Base-by-base conservation (phyloP, 1,140 invertebrate genomes). In the Pogonognathellus flavescens region DNA sequence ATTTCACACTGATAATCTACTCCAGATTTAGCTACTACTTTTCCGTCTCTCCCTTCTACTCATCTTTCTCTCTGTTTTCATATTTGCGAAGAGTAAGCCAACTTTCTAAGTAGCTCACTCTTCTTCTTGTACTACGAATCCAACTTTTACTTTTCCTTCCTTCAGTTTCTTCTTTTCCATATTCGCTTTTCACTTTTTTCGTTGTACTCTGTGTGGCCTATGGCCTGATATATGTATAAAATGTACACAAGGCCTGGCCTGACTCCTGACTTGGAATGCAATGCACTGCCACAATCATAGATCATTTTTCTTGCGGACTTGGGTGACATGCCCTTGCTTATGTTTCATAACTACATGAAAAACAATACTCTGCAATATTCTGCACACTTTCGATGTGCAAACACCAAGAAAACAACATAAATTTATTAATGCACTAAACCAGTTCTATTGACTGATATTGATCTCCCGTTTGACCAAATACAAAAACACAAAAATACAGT, bases 1-100 rank as follows among this genome's bases (percentile, higher is more conserved):
- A 84, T 84, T 84, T 84, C 83, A 70, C 31, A 72, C 59, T 72
- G 60, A 72, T 84, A 84, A 84, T 84, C 83, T 84, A 72, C 60
- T 72, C 62, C 60, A 53, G 60, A 84, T 84, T 76, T 84, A 72
- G 55, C 82, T 18, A 55, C 22, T 31, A 49, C 76, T 16, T 80
- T 55, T 31, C 49, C 76, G 8, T 80, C 76, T 52, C 8, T 55
- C 62, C 22, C 20, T 66, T n/a, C n/a, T 66, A 66, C 25, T 66
- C 62, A 66, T 66, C 62, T 66, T 14, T 66, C 62, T 66, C 62
- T 14, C 62, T 66, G 22, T 52, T 80, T 80, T 31, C 13, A 10
- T 80, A 49, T 25, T 55, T 52, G 41, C 76, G 20, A 80, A 80
- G 52, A 31, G n/a, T 20, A 50, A 80, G n/a, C 41, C 25, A 80